Conservation (phyloP, 2,113 vertebrate genomes). For the Pterocles burchelli region DNA sequence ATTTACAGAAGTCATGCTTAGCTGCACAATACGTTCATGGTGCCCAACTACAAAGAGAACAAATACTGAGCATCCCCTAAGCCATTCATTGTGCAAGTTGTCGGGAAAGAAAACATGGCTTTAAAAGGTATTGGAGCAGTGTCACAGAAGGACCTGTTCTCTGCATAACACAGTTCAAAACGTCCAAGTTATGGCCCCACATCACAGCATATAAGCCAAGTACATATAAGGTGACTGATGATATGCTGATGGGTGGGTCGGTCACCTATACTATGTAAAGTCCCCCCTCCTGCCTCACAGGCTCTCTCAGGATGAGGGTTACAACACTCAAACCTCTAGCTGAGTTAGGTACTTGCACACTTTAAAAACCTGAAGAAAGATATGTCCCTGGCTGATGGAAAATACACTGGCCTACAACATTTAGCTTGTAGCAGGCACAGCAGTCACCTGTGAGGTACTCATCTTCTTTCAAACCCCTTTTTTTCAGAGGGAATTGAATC, state of each 20-base stretch:
- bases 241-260: not conserved
- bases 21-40: not conserved
- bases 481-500: not conserved
- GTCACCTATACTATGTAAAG: not conserved
- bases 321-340: not conserved
- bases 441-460: not conserved
- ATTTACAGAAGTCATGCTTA: not conserved
- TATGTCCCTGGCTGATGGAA: not conserved
- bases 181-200: not conserved
- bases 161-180: not conserved
- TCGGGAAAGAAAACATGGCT: not conserved
- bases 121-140: not conserved
- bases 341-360: not conserved
- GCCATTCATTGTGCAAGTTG: not conserved
- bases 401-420: not conserved
- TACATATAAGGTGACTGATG: not conserved
- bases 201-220: not conserved
- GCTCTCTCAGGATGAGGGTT: not conserved
- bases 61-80: not conserved
- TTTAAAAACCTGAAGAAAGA: not conserved
- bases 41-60: not conserved
- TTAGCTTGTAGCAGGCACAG: not conserved
- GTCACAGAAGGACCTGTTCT: not conserved
- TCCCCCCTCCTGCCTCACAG: not conserved
- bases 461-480: not conserved